These are phyloP conservation scores for Tetropium fuscum DNA, from an alignment of 2,888 invertebrate species.

Conservation along the genomic window DNA sequence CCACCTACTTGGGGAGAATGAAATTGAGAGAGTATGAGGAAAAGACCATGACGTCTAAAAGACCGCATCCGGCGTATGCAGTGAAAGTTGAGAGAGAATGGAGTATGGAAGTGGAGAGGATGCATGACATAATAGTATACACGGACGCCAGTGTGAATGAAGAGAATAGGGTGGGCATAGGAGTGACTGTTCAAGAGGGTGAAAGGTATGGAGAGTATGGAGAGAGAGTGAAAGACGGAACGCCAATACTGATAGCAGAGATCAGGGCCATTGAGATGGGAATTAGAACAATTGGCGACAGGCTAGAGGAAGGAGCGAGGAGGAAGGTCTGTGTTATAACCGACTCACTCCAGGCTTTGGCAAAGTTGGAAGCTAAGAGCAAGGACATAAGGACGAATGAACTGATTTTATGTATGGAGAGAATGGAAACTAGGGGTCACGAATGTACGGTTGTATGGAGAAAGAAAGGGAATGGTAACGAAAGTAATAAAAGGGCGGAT, in stretches of 20 bases:
- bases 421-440: neutral
- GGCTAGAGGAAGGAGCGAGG: neutral
- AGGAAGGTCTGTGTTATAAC: neutral
- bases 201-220: neutral
- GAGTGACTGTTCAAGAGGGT: neutral
- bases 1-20: neutral
- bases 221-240: neutral
- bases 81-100: neutral
- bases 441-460: neutral
- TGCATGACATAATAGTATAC: neutral
- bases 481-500: neutral
- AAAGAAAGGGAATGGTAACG: neutral
- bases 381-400: neutral
- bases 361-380: neutral
- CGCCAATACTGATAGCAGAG: neutral
- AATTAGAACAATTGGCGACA: neutral
- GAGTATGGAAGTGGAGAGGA: neutral
- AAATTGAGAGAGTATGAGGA: neutral
- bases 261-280: neutral
- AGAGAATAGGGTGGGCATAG: neutral
- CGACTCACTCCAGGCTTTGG: neutral
- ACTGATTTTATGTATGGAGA: neutral
- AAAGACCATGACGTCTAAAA: neutral
- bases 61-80: conserved; percentile 3
- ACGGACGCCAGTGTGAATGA: neutral